Conservation (phyloP, 2,113 vertebrate species). For the Casuarius casuarius region DNA sequence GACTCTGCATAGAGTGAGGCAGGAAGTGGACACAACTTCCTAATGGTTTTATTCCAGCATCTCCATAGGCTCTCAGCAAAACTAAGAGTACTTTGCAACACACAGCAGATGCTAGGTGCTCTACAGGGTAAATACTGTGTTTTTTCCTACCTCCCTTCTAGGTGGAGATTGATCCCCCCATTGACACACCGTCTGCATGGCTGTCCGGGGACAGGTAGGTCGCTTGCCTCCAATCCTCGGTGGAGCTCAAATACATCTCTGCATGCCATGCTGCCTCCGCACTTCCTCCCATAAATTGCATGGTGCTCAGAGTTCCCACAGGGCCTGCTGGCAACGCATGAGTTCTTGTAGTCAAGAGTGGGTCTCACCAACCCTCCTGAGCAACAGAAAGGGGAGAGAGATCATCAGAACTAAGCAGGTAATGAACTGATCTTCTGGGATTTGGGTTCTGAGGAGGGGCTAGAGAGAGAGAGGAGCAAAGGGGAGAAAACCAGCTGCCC, state of each 20-base stretch:
- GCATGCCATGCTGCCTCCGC: background rate
- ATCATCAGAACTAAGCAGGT: background rate
- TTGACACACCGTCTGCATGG: background rate
- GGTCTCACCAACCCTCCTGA: background rate
- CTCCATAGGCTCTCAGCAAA: background rate
- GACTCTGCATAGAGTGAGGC: background rate
- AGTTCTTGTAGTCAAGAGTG: background rate
- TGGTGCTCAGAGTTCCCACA: background rate
- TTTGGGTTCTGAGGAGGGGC: background rate
- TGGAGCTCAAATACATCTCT: background rate
- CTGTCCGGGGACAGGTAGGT: background rate
- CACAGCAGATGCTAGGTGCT: background rate
- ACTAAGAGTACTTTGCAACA: background rate
- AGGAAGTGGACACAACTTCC: background rate
- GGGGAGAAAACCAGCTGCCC: background rate
- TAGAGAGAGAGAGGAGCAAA: background rate
- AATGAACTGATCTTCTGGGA: background rate
- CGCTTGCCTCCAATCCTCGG: background rate
- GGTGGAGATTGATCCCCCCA: background rate
- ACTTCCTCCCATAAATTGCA: background rate
- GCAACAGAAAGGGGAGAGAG: background rate
- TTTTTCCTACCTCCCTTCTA: background rate
- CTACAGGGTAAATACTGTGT: background rate
- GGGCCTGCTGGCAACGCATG: background rate
- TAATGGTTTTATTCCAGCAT: background rate